Evolutionary conservation across 2,113 vertebrate species (phyloP).

Genomic region (Mormoops blainvillei): DNA sequence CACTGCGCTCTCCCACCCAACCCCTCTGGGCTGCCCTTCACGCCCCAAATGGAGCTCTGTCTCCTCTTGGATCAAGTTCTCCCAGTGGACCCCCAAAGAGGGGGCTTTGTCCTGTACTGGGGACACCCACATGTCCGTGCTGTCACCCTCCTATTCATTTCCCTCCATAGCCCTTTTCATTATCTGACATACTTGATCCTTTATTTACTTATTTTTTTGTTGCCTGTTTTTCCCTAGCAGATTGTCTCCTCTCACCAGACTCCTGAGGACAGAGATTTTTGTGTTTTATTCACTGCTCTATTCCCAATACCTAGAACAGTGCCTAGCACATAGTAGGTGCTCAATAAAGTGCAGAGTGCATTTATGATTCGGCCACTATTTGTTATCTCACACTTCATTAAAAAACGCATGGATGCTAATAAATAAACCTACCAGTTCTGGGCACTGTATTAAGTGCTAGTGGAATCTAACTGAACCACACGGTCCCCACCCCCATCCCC

Average conservation of each 20-base stretch:
- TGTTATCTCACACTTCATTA: not conserved
- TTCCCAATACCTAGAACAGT: not conserved
- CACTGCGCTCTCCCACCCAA: not conserved
- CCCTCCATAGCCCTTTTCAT: not conserved
- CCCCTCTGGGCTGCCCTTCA: not conserved
- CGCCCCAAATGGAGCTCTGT: not conserved
- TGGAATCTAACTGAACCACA: not conserved
- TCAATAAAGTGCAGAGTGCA: not conserved
- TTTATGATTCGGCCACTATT: not conserved
- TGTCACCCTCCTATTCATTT: not conserved
- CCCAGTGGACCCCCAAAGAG: not conserved
- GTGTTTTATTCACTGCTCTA: not conserved
- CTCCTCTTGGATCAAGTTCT: not conserved
- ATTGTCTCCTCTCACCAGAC: not conserved
- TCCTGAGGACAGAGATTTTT: not conserved
- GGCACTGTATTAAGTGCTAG: not conserved
- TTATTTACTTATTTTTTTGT: not conserved
- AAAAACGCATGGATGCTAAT: not conserved
- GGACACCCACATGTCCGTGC: rapidly evolving
- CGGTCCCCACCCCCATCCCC: no score
- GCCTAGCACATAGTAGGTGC: not conserved
- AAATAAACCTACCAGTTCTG: not conserved
- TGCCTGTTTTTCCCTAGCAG: not conserved
- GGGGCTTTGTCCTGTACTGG: not conserved
- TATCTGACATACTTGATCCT: not conserved